Evolutionary conservation across 2,888 invertebrate species (phyloP), one percentile per base, ranked within the genome.

Genomic region (Leptogaster cylindrica): DNA sequence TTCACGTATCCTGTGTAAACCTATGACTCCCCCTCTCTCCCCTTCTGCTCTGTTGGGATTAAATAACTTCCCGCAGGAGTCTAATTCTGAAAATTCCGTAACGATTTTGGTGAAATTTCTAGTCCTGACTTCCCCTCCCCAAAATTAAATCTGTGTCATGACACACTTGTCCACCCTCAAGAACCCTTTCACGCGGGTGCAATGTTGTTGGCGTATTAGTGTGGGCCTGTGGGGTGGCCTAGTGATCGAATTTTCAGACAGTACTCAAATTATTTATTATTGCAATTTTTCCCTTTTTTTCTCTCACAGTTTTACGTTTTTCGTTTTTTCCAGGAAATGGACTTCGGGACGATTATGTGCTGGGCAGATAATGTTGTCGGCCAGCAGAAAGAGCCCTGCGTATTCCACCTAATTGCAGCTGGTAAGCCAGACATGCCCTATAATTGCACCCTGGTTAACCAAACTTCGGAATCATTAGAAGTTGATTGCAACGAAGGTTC

Each of bases 391-490:
- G 89, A 88, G 74, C 89, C 91, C 10, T 91, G 91, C 81, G 86
- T 89, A 70, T 90, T 89, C 81, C 89, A 89, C 78, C 87, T 91
- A 73, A 90, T 90, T 75, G 87, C 89, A 20, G 89, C 89, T 78
- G 91, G 90, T 50, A 89, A 89, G 77, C 91, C 91, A 52, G 90
- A 91, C 79, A 85, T 89, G 23, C 90, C 90, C 48, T 86, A 86
- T 80, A 91, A 91, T 81, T 91, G 92, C 80, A 87, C 88, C 36
- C 83, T 91, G 72, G 84, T 87, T 74, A 91, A 92, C 82, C 89
- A 89, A 80, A 91, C 91, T 69, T 87, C 89, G 52, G 87, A 89
- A 72, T 89, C 90, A 14, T 81, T 91, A 74, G 88, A 89, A 75
- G 88, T 91, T 63, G 88, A 89, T 76, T 91, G 91, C 78, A 82